Conservation (phyloP, 2,888 invertebrate genomes). For the Parnassius orleans region DNA sequence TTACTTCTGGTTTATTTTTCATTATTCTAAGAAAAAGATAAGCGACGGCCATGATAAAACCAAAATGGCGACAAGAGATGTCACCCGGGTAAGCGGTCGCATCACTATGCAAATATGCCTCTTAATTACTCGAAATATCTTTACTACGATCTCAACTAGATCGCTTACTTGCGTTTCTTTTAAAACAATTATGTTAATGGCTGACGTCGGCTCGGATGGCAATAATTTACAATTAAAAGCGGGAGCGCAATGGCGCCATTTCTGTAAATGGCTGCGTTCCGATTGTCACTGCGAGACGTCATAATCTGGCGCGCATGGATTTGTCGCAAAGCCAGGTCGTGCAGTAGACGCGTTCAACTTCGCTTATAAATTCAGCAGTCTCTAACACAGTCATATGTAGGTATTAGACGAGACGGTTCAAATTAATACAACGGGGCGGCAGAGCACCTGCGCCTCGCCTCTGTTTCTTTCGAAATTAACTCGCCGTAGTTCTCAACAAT, state of each 20-base stretch:
- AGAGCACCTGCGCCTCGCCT: conserved; percentile 68
- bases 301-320: conserved; percentile 58
- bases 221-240: conserved; percentile 70
- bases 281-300: conserved; percentile 50
- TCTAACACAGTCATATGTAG: conserved; percentile 66
- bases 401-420: conserved; percentile 71
- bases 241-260: conserved; percentile 50
- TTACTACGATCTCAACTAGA: conserved; percentile 66
- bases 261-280: conserved; percentile 37
- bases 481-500: conserved; percentile 69
- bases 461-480: conserved; percentile 78
- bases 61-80: conserved; percentile 61
- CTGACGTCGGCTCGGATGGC: conserved; percentile 45
- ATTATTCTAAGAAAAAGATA: conserved; percentile 55
- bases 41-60: conserved; percentile 53
- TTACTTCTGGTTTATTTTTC: conserved; percentile 53
- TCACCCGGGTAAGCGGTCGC: conserved; percentile 49
- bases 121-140: conserved; percentile 68
- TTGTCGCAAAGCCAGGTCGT: conserved; percentile 44
- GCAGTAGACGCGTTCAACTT: conserved; percentile 55
- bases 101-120: conserved; percentile 69
- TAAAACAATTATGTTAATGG: conserved; percentile 73
- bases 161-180: conserved; percentile 68
- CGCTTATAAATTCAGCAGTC: conserved; percentile 67
- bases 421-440: conserved; percentile 69